Base-by-base conservation (phyloP, 1,140 invertebrate genomes). In the Heliothis subflexa region DNA sequence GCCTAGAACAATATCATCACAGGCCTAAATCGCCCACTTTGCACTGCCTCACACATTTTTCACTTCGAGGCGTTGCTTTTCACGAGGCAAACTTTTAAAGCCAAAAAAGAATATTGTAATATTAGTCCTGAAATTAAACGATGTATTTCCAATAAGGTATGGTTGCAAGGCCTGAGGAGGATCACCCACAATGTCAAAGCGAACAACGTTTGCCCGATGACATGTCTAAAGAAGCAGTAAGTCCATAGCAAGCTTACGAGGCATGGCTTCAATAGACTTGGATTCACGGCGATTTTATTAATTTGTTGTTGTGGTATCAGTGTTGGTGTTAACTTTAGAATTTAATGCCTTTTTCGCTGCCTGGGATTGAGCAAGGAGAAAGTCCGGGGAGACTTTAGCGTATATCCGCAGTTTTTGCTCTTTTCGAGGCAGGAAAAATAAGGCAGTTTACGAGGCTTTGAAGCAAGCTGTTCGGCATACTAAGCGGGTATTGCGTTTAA, bases 141-240 rank as follows among this genome's bases (percentile, higher is more conserved):
- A 57, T 84, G 71, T 76, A 66, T 70, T 78, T 71, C 68, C 28
- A 70, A 61, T 95, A 95, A 99, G 98, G 96, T 96, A 89, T 99
- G 99, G 99, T 96, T 99, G 95, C 97, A 98, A 93, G 98, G 97
- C 85, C 96, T 99, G 85, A 96, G 99, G 95, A 96, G 97, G 95
- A 99, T 99, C 90, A 99, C 99, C 73, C 98, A 99, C 96, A 99
- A 99, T 95, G 98, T 98, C 86, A 99, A 99, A 97, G 98, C 98
- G 85, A 99, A 99, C 96, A 99, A 99, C 96, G 97, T 99, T 88
- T 99, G 99, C 95, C 99, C 99, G 59, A 98, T 99, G 97, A 99
- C 98, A 85, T 99, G 98, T 96, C 96, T 99, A 87, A 99, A 98
- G 95, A 99, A 99, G 96, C 99, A 99, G 99, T 99, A 97, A 99